These are phyloP conservation scores for Struthio camelus DNA, from an alignment of 2,113 vertebrate genomes.

Conservation along the genomic window DNA sequence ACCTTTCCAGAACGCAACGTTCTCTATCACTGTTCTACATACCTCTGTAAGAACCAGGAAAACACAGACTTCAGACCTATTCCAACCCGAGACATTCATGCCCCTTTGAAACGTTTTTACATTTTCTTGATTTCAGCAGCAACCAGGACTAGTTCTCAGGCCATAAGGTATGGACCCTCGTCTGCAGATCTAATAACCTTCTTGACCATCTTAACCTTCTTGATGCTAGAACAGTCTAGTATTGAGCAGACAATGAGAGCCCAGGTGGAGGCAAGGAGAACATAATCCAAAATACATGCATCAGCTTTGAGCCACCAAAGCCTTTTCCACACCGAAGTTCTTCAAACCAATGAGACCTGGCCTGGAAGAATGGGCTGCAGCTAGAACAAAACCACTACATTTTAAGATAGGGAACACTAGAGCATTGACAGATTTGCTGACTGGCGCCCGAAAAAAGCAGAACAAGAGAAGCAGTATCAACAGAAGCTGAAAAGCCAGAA, in stretches of 20 bases:
- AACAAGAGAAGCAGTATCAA: neutral
- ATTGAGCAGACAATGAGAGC: neutral
- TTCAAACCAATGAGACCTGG: neutral
- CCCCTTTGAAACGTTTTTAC: neutral
- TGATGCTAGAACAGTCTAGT: neutral
- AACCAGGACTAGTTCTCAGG: neutral
- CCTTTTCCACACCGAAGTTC: neutral
- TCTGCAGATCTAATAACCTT: neutral
- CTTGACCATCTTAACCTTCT: neutral
- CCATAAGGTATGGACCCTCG: neutral
- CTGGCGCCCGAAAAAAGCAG: neutral
- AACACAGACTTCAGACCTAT: neutral
- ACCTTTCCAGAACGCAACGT: neutral
- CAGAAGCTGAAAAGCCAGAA: neutral
- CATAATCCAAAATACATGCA: neutral
- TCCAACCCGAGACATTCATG: neutral
- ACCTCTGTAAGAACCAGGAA: neutral
- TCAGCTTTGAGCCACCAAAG: neutral
- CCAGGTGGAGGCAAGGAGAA: neutral
- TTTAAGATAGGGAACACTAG: neutral
- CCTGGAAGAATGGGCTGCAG: neutral
- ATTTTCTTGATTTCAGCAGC: neutral
- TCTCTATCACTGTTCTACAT: rapidly evolving
- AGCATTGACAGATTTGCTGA: neutral
- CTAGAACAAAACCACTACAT: neutral